phyloP scores from a whole-genome alignment of 1,140 invertebrate species.

The Sycophila sp. region DNA sequence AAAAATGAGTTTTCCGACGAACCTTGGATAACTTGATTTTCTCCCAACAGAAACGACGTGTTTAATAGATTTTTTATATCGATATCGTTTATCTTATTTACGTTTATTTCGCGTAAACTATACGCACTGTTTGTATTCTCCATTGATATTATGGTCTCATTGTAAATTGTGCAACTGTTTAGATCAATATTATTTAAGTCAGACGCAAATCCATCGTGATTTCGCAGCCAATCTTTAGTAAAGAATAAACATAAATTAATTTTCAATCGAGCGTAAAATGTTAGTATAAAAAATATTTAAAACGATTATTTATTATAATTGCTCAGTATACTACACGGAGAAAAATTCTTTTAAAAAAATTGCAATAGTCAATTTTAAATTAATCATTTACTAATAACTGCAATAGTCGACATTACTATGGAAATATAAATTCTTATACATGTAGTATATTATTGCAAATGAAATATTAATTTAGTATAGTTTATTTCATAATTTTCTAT shows the following conservation, averaged over 20 bases:
- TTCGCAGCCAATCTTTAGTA: constrained; percentile 46
- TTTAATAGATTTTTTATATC: constrained; percentile 39
- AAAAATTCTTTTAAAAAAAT: too few relatives aligned
- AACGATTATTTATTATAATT: constrained; percentile 27
- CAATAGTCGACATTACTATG: too few relatives aligned
- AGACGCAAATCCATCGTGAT: constrained; percentile 28
- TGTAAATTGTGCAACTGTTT: constrained; percentile 30
- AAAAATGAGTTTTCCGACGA: constrained; percentile 19
- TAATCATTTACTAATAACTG: too few relatives aligned
- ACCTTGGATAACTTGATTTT: constrained; percentile 48
- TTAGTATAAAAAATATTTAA: neutral
- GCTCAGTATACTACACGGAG: too few relatives aligned
- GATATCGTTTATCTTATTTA: constrained; percentile 37
- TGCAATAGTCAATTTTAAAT: too few relatives aligned
- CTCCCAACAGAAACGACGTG: constrained; percentile 45
- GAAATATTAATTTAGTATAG: too few relatives aligned
- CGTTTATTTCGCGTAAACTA: constrained; percentile 38
- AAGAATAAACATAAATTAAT: neutral
- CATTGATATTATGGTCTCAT: constrained; percentile 43
- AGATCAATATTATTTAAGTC: constrained; percentile 11
- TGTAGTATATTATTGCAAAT: too few relatives aligned
- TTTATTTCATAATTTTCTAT: too few relatives aligned
- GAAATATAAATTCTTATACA: too few relatives aligned
- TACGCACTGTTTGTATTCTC: too few relatives aligned
- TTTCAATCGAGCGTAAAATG: too few relatives aligned